Evolutionary conservation across 1,140 invertebrate species (phyloP).

Genomic region (Melanaphis sacchari): DNA sequence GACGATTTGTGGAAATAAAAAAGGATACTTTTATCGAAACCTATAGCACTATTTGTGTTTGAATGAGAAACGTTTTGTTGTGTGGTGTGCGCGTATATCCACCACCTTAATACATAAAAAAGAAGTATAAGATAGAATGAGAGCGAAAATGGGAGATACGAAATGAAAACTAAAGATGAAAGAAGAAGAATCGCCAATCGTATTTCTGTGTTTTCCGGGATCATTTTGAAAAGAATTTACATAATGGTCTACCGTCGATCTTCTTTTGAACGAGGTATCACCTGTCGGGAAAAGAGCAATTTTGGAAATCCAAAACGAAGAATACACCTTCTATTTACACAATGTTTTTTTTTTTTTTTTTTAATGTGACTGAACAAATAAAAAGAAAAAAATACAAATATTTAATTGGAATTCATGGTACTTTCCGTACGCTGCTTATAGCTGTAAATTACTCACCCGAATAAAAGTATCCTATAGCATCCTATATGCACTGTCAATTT

Average conservation of each 20-base stretch:
- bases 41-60: conserved; percentile 46
- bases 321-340: not conserved
- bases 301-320: conserved; percentile 31
- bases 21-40: conserved; percentile 56
- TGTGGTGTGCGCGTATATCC: not conserved
- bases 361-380: conserved; percentile 14
- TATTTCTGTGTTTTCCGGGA: conserved; percentile 50
- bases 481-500: not conserved
- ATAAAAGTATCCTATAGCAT: not conserved
- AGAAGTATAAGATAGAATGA: conserved; percentile 15
- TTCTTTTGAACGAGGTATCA: conserved; percentile 53
- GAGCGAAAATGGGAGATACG: conserved; percentile 32
- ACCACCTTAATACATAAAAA: not conserved
- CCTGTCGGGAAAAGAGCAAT: conserved; percentile 49
- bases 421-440: not conserved
- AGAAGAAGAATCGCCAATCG: conserved; percentile 51
- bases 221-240: conserved; percentile 54
- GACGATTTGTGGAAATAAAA: conserved; percentile 54
- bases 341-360: no score
- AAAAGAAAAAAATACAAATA: conserved; percentile 8
- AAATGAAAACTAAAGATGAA: conserved; percentile 38
- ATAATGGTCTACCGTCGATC: conserved; percentile 56
- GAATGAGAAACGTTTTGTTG: conserved; percentile 44
- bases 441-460: not conserved
- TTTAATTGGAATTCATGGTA: conserved; percentile 19